Conservation (phyloP, 1,140 invertebrate genomes). For the Ceratina australensis region DNA sequence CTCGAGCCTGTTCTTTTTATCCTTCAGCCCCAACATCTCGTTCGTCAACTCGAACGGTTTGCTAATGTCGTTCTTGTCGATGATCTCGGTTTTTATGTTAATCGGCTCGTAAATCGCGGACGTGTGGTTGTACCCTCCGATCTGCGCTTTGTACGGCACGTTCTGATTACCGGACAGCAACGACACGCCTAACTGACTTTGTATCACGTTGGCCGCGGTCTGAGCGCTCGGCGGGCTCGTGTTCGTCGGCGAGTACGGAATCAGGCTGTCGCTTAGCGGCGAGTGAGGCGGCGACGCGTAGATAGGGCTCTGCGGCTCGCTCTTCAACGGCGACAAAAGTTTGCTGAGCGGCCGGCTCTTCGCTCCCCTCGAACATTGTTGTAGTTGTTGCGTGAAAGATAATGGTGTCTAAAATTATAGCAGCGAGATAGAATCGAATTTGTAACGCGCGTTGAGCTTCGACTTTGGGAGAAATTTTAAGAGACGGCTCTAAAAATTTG, state of each 20-base stretch:
- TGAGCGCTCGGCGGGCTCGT: slow-evolving; percentile 77
- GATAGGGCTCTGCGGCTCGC: slow-evolving; percentile 88
- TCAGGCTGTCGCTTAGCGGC: slow-evolving; percentile 86
- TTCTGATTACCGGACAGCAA: slow-evolving; percentile 74
- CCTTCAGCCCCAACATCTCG: slow-evolving; percentile 76
- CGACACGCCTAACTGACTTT: slow-evolving; percentile 76
- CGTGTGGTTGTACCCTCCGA: slow-evolving; percentile 72
- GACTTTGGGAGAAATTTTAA: too few species aligned
- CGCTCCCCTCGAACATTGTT: slow-evolving; percentile 82
- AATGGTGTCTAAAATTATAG: slow-evolving; percentile 77
- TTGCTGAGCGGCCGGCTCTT: slow-evolving; percentile 82
- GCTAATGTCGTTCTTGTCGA: slow-evolving; percentile 70
- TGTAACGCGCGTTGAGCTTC: background rate
- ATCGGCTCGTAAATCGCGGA: slow-evolving; percentile 77
- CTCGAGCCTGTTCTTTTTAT: slow-evolving; percentile 71
- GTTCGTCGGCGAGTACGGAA: slow-evolving; percentile 77
- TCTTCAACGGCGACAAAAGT: slow-evolving; percentile 86
- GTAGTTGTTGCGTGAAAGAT: slow-evolving; percentile 89
- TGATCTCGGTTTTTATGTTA: slow-evolving; percentile 75
- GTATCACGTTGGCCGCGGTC: slow-evolving; percentile 76
- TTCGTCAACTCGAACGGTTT: slow-evolving; percentile 77
- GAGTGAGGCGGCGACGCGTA: slow-evolving; percentile 92
- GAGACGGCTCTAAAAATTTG: too few species aligned
- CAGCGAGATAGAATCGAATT: slow-evolving; percentile 28
- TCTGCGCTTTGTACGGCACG: slow-evolving; percentile 73